Evolutionary conservation across 2,113 vertebrate species (phyloP).

Genomic region (Lophochroa leadbeateri): DNA sequence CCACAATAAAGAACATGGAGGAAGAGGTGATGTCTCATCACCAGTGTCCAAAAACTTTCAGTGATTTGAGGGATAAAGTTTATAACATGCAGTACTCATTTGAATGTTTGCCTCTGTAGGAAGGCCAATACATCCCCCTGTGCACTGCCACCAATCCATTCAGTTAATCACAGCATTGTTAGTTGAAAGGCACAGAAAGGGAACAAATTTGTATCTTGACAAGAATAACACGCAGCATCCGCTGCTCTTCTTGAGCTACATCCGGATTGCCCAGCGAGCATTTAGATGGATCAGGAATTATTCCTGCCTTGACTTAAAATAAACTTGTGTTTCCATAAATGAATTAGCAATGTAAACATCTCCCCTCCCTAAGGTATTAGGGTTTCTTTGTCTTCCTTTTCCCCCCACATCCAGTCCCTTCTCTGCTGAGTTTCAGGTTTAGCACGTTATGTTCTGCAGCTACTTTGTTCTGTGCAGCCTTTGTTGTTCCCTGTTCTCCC

Average conservation of each 20-base stretch:
- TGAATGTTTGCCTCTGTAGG: background rate
- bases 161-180: background rate
- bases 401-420: background rate
- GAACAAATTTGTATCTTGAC: background rate
- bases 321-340: background rate
- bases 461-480: background rate
- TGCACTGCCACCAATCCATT: background rate
- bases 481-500: constrained; percentile 26
- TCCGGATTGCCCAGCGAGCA: background rate
- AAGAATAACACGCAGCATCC: background rate
- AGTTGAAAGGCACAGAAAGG: background rate
- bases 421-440: background rate
- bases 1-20: background rate
- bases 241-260: background rate
- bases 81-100: background rate
- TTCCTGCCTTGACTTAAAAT: background rate
- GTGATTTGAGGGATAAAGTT: background rate
- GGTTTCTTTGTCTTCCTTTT: background rate
- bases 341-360: constrained; percentile 9
- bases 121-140: no score
- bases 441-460: background rate
- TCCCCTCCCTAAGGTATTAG: background rate
- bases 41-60: background rate
- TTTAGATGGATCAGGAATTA: background rate
- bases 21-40: background rate